A percentile compares a stretch with the other conserved stretches of the same genome.
These are phyloP conservation scores for Periplaneta americana DNA, from an alignment of 1,140 invertebrate species.

Conservation along the genomic window DNA sequence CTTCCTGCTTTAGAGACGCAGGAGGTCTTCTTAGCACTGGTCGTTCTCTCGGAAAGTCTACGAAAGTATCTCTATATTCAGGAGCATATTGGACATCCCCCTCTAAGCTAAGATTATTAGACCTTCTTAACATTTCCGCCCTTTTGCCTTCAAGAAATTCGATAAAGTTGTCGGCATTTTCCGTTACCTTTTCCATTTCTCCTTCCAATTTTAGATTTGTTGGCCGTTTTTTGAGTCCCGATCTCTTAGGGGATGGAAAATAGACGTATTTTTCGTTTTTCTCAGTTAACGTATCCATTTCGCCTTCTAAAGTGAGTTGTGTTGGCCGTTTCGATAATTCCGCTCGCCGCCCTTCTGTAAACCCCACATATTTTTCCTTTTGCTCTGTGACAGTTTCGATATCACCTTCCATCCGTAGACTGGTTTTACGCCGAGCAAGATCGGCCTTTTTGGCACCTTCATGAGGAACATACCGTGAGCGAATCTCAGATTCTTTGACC, in stretches of 20 bases:
- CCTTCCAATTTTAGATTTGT: conserved; percentile 33
- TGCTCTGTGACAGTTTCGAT: not conserved
- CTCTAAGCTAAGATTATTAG: conserved; percentile 32
- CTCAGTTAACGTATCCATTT: conserved; percentile 14
- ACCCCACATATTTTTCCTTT: conserved; percentile 4
- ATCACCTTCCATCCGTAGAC: conserved; percentile 8
- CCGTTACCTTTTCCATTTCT: conserved; percentile 30
- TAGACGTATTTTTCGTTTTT: conserved; percentile 39
- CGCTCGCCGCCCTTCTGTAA: not conserved
- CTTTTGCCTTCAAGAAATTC: conserved; percentile 31
- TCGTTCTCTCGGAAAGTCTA: conserved; percentile 31
- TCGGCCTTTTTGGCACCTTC: conserved; percentile 5
- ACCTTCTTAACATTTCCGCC: conserved; percentile 36
- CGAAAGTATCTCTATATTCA: conserved; percentile 39
- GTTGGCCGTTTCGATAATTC: not conserved
- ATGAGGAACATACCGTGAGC: conserved; percentile 29
- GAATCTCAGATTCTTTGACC: conserved; percentile 25
- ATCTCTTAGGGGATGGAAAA: conserved; percentile 40
- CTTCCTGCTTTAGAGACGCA: conserved; percentile 26
- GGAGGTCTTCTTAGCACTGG: conserved; percentile 15
- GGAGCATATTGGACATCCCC: conserved; percentile 28
- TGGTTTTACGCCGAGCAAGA: conserved; percentile 4
- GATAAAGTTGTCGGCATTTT: conserved; percentile 38
- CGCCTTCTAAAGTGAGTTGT: conserved; percentile 13
- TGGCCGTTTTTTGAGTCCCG: conserved; percentile 36